Conservation (phyloP, 2,113 vertebrate genomes). For the Scalopus aquaticus region DNA sequence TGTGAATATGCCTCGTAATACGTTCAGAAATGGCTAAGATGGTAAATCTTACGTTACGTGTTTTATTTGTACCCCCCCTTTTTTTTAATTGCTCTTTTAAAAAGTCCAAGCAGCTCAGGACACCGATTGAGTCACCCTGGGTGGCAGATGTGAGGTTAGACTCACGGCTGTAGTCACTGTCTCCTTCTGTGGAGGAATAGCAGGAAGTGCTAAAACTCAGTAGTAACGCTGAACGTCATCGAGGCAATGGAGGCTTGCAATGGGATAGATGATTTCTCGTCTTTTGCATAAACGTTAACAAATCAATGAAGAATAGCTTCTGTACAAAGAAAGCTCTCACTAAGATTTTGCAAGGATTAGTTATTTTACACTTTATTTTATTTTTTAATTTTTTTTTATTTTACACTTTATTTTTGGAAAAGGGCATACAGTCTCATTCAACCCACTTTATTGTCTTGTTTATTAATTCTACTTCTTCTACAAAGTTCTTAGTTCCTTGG, state of each 20-base stretch:
- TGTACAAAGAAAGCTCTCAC: neutral
- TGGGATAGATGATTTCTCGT: neutral
- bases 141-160: neutral
- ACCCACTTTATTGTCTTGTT: neutral
- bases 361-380: neutral
- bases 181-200: too few relatives aligned
- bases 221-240: neutral
- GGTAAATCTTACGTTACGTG: too few relatives aligned
- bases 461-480: neutral
- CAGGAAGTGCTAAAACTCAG: neutral
- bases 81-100: neutral
- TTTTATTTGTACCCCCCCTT: neutral
- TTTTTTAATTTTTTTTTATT: too few relatives aligned
- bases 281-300: neutral
- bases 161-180: rapidly evolving
- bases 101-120: neutral
- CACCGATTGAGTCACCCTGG: neutral
- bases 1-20: neutral
- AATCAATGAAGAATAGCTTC: neutral
- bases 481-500: neutral
- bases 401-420: neutral
- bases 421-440: neutral
- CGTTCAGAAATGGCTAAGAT: neutral
- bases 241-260: neutral
- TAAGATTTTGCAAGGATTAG: neutral